phyloP scores from a whole-genome alignment of 1,140 invertebrate species.

The Magallana angulata region DNA sequence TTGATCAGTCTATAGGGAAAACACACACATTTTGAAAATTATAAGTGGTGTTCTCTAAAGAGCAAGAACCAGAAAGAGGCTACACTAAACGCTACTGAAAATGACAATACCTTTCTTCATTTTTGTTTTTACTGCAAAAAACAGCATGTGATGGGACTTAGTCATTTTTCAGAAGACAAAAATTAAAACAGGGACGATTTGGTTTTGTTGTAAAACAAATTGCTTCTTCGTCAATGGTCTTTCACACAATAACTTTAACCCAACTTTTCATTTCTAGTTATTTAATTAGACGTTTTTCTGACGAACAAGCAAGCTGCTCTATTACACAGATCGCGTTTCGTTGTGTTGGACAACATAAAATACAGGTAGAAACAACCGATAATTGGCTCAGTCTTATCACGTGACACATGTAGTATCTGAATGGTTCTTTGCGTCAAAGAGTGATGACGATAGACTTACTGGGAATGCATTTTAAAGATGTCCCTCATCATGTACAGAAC shows the following conservation, averaged over 20 bases:
- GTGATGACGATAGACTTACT: constrained; percentile 44
- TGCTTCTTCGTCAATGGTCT: not conserved
- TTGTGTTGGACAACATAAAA: not conserved
- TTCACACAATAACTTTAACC: not conserved
- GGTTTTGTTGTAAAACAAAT: not conserved
- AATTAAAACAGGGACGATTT: not conserved
- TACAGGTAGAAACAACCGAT: not conserved
- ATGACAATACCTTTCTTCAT: constrained; percentile 50
- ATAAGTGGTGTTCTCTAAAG: constrained; percentile 15
- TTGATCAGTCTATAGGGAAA: not conserved
- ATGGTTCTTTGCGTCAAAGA: constrained; percentile 17
- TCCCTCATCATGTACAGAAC: constrained; percentile 90
- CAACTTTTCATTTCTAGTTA: not conserved
- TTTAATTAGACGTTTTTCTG: too few relatives aligned
- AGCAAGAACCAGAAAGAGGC: constrained; percentile 35
- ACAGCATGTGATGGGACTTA: not conserved
- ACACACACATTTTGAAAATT: constrained; percentile 10
- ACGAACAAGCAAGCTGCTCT: too few relatives aligned
- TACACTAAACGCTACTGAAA: constrained; percentile 19
- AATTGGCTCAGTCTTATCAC: not conserved
- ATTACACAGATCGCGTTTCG: too few relatives aligned
- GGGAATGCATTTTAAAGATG: constrained; percentile 82
- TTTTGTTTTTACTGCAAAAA: constrained; percentile 53
- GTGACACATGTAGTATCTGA: constrained; percentile 25
- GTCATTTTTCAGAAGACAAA: not conserved